Base-by-base conservation (phyloP, 2,888 invertebrate genomes). In the Brachynemurus nebulosus region DNA sequence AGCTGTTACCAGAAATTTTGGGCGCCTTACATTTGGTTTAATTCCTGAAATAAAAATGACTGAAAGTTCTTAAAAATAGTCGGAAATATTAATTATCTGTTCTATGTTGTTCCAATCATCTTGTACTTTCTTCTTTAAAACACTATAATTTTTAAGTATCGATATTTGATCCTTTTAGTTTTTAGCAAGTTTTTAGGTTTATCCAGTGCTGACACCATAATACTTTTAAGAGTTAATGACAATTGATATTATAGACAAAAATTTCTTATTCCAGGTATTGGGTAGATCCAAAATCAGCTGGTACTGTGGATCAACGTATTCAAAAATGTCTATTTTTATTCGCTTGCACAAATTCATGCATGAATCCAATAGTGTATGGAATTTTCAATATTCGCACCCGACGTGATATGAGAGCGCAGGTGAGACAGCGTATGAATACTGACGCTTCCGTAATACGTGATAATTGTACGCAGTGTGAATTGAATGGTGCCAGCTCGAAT, bases 321-420 rank as follows among this genome's bases (percentile, higher is more conserved):
- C 89, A 90, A 63, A 83, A 80, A 56, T 84, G 77, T 1, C 73
- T 96, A 55, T 93, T 93, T 68, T 69, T 95, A 48, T 96, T 96
- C 62, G 95, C 96, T 8, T 90, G 91, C 53, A 90, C 93, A 27
- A 96, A 96, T 65, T 93, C 93, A 3, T 92, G 93, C 61, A 86
- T 93, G 66, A 93, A 96, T 68, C 96, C 96, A 3, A 80, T 96
- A 49, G 92, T 96, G 19, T 96, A 96, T 61, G 95, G 95, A 0
- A 72, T 78, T 12, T 91, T 88, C 62, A 86, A 88, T 63, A 83
- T 86, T 52, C 67, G 81, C 16, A 70, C 72, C 59, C 61, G 70
- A 17, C 52, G 59, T 25, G 35, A 53, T 50, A 27, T 43, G 36
- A 38, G 46, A n/a, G 50, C 49, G 25, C 64, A 64, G 61, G 66